Evolutionary conservation across 2,888 invertebrate genomes (phyloP).

Genomic region (Bembecia ichneumoniformis): DNA sequence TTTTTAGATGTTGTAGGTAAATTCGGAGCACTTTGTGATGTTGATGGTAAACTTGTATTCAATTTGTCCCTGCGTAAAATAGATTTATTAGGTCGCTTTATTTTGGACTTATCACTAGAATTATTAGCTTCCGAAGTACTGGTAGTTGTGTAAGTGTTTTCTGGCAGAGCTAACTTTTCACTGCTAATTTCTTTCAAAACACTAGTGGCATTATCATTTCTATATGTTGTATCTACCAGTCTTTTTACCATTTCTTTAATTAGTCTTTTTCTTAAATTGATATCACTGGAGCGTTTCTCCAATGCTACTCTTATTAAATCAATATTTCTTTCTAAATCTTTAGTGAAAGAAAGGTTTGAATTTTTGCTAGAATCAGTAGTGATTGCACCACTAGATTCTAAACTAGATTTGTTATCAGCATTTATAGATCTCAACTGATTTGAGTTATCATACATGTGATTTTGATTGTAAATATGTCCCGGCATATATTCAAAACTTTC

Average conservation of each 20-base stretch:
- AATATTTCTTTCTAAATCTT: slow-evolving; percentile 75
- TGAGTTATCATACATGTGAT: slow-evolving; percentile 22
- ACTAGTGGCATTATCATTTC: slow-evolving; percentile 69
- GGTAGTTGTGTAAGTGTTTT: slow-evolving; percentile 36
- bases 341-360: slow-evolving; percentile 56
- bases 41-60: slow-evolving; percentile 45
- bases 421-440: slow-evolving; percentile 24
- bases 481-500: slow-evolving; percentile 79
- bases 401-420: slow-evolving; percentile 54
- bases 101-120: slow-evolving; percentile 26
- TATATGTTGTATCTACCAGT: slow-evolving; percentile 72
- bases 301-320: slow-evolving; percentile 73
- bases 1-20: slow-evolving; percentile 33
- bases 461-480: slow-evolving; percentile 72
- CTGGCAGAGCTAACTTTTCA: slow-evolving; percentile 29
- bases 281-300: slow-evolving; percentile 72
- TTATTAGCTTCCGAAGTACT: slow-evolving; percentile 55
- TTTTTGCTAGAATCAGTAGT: slow-evolving; percentile 59
- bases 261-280: slow-evolving; percentile 73
- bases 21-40: slow-evolving; percentile 62
- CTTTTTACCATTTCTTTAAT: slow-evolving; percentile 76
- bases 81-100: slow-evolving; percentile 47
- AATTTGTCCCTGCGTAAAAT: slow-evolving; percentile 53
- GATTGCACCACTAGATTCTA: slow-evolving; percentile 51
- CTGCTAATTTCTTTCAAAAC: slow-evolving; percentile 55